Evolutionary conservation across 1,140 invertebrate genomes (phyloP).

Genomic region (Penaeus japonicus): DNA sequence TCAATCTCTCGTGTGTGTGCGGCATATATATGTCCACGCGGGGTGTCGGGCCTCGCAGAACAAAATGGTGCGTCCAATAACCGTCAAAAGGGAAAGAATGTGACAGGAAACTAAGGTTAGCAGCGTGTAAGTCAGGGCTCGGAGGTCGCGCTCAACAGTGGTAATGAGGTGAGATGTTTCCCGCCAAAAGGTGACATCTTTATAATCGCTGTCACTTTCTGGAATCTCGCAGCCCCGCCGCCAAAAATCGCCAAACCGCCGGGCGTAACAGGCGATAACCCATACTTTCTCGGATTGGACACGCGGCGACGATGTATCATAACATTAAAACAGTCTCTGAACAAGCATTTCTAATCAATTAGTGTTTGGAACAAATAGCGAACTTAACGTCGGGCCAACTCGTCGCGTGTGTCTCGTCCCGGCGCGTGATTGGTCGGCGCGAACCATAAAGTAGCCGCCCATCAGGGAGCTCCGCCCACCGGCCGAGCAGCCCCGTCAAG

Average conservation of each 20-base stretch:
- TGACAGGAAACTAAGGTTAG: background rate
- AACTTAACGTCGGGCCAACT: constrained; percentile 21
- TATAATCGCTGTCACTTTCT: constrained; percentile 32
- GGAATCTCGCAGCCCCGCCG: background rate
- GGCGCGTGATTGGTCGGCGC: background rate
- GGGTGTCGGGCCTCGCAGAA: no score
- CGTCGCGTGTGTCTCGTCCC: background rate
- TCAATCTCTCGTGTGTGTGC: no score
- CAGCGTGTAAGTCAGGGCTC: background rate
- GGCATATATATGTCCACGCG: no score
- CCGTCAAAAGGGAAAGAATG: background rate
- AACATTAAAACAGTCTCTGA: constrained; percentile 36
- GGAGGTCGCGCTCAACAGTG: background rate
- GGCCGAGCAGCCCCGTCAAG: background rate
- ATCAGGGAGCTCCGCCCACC: background rate
- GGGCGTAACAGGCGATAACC: no score
- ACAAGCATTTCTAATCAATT: constrained; percentile 48
- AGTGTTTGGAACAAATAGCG: constrained; percentile 6
- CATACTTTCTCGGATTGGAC: constrained; percentile 3
- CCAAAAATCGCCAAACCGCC: background rate
- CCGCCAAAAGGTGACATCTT: constrained; percentile 44
- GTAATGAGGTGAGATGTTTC: constrained; percentile 45
- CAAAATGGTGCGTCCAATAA: no score
- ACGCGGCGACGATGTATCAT: constrained; percentile 40
- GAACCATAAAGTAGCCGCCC: constrained; percentile 29